Evolutionary conservation across 2,888 invertebrate species (phyloP), one percentile per base, ranked within the genome.

Genomic region (Dynastes maya): DNA sequence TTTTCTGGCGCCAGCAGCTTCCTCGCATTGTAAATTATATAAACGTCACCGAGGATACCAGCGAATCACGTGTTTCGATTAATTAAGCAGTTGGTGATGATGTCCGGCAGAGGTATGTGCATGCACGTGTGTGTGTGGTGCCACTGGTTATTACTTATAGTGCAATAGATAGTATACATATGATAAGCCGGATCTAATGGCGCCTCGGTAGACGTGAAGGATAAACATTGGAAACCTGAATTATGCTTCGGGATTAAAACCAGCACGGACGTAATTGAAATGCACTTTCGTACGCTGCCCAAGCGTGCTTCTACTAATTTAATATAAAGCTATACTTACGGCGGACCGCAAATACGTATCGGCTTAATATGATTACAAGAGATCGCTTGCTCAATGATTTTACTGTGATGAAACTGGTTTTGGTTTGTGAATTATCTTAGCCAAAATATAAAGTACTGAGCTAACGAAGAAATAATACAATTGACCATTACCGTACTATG

Each of bases 1-100:
- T 81, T 80, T 82, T 81, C 82, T 82, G 82, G 82, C 82, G 82
- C 82, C 82, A 80, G 71, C 78, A 79, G 79, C 22, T 72, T 81
- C 80, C 80, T 81, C 58, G 58, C 58, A 77, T 80, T 67, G 76
- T 82, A 82, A 82, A 82, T 82, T 81, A 82, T 80, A 78, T 81
- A 81, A 81, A 81, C 80, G 76, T 76, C 51, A 58, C 72, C 29
- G 55, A 72, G 72, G 72, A 58, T 72, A 58, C 58, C 55, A 45
- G 40, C 58, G 58, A 72, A 58, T 72, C 58, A 58, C 72, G 72
- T 72, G 72, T 72, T 72, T 72, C n/a, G 72, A 72, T 55, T 72
- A 72, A 72, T 72, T 72, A 72, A 72, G 72, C 40, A 37, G 58
- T 72, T 40, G 58, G 58, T 61, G 58, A 72, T 55, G 55, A 71